Evolutionary conservation across 2,113 vertebrate species (phyloP).

Genomic region (Lepisosteus oculatus): DNA sequence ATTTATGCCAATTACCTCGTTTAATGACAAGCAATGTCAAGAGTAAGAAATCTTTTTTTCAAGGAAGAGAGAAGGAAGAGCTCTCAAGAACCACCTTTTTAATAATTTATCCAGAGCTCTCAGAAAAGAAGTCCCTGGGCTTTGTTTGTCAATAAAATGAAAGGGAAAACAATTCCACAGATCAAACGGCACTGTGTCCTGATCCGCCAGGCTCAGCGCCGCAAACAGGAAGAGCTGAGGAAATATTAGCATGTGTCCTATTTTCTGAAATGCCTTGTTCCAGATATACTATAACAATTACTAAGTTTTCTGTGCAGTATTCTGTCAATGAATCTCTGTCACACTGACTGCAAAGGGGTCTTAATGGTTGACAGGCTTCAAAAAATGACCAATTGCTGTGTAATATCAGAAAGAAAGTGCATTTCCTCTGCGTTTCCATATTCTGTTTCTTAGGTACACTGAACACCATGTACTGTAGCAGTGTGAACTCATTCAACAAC

Average conservation of each 20-base stretch:
- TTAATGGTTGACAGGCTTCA: constrained; percentile 18
- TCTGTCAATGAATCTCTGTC: neutral
- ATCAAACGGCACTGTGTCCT: neutral
- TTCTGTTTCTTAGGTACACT: no score
- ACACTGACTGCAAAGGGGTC: neutral
- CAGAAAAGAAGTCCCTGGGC: neutral
- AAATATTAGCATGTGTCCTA: constrained; percentile 25
- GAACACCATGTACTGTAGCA: no score
- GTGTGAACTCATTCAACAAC: no score
- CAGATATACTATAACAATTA: constrained; percentile 23
- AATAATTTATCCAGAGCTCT: neutral
- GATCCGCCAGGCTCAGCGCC: constrained; percentile 1
- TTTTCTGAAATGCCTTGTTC: neutral
- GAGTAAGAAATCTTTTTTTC: no score
- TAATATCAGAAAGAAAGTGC: neutral
- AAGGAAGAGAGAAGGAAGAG: no score
- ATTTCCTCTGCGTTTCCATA: no score
- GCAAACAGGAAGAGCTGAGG: constrained; percentile 36
- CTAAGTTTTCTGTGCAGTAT: constrained; percentile 33
- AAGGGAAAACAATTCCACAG: neutral
- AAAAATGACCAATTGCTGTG: constrained; percentile 11
- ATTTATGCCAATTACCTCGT: no score
- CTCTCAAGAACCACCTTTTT: no score
- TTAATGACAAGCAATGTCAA: no score
- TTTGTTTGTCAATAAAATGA: neutral